Evolutionary conservation across 2,888 invertebrate genomes (phyloP).

Genomic region (Drosophila tripunctata): DNA sequence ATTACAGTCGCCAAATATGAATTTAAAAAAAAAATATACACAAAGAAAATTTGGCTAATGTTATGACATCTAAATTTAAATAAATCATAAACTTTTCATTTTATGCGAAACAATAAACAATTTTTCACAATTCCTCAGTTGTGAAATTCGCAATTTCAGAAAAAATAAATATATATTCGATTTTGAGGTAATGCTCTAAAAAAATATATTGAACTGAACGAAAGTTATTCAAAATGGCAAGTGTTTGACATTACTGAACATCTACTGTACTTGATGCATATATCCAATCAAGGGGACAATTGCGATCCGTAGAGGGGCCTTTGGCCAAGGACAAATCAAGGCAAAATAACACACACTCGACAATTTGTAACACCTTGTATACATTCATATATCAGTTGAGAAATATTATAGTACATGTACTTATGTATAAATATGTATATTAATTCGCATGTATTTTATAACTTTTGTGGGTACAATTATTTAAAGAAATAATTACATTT

Average conservation of each 20-base stretch:
- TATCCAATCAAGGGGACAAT: slow-evolving; percentile 4
- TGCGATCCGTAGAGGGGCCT: slow-evolving; percentile 1
- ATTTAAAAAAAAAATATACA: background rate
- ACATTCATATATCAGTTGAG: too few relatives aligned
- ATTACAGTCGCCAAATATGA: background rate
- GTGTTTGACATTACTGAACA: background rate
- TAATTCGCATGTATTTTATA: slow-evolving; percentile 58
- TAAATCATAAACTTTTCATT: slow-evolving; percentile 9
- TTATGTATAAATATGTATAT: slow-evolving; percentile 25
- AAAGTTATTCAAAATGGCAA: slow-evolving; percentile 1
- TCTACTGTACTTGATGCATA: slow-evolving; percentile 1
- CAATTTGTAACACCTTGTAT: too few relatives aligned
- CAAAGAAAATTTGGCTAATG: background rate
- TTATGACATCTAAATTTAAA: slow-evolving; percentile 18
- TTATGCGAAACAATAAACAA: slow-evolving; percentile 8
- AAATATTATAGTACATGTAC: too few relatives aligned
- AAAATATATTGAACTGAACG: too few relatives aligned
- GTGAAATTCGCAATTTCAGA: background rate
- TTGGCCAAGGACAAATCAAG: slow-evolving; percentile 29
- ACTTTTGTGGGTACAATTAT: slow-evolving; percentile 66
- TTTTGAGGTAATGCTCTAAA: too few relatives aligned
- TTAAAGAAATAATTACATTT: slow-evolving; percentile 73
- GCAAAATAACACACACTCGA: too few relatives aligned
- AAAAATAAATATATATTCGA: too few relatives aligned
- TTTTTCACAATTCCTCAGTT: too few relatives aligned